Percentiles rank a stretch among this genome's conserved stretches.
Evolutionary conservation across 2,888 invertebrate genomes (phyloP).

Genomic region (Amiota communis): DNA sequence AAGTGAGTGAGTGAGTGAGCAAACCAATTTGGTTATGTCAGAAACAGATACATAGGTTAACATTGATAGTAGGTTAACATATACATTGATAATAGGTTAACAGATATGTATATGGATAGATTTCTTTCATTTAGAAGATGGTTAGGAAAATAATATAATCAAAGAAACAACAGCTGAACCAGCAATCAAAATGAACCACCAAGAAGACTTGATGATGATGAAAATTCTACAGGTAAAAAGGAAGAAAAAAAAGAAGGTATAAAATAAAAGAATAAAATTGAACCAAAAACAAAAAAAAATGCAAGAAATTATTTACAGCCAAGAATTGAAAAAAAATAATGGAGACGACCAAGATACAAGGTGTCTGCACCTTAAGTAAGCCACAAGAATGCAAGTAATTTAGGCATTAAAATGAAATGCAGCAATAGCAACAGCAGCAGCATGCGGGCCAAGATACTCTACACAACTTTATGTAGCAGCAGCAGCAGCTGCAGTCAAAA

Average conservation of each 20-base stretch:
- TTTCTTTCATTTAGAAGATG: no score
- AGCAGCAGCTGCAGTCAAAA: neutral
- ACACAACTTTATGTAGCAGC: neutral
- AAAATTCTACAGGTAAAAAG: no score
- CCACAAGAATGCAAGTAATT: conserved; percentile 27
- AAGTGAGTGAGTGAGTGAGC: no score
- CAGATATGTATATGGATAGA: no score
- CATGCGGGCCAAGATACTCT: neutral
- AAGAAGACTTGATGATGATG: no score
- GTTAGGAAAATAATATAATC: no score
- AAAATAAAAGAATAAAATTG: neutral
- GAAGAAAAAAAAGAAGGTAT: neutral
- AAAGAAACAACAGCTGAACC: no score
- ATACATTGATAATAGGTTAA: no score
- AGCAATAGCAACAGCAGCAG: neutral
- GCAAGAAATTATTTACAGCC: neutral
- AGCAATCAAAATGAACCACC: no score
- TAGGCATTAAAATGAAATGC: conserved; percentile 8
- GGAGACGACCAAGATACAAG: neutral
- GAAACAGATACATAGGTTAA: no score
- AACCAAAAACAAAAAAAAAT: neutral
- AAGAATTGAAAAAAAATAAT: neutral
- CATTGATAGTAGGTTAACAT: no score
- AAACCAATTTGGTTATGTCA: no score
- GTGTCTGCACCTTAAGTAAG: conserved; percentile 13